Evolutionary conservation across 2,888 invertebrate genomes (phyloP).

Genomic region (Gastracanthus pulcherrimus): DNA sequence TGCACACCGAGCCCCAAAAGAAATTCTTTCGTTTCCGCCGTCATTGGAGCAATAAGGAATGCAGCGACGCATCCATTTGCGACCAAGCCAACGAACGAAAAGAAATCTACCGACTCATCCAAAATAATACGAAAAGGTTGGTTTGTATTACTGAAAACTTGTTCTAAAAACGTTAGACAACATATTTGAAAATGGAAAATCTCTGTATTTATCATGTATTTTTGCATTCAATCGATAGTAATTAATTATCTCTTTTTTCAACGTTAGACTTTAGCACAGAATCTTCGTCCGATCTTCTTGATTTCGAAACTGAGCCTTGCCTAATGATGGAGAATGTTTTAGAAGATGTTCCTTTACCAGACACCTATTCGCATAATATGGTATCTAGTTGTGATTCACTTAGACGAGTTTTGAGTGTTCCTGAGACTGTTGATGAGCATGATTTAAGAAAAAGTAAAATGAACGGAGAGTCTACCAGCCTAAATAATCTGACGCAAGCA

Average conservation of each 20-base stretch:
- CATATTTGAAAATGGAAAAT: not conserved
- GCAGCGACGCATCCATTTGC: conserved; percentile 77
- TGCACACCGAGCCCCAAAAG: conserved; percentile 81
- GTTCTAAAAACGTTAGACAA: not conserved
- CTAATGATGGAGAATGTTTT: conserved; percentile 89
- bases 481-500: conserved; percentile 88
- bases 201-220: not conserved
- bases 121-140: conserved; percentile 73
- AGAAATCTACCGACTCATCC: conserved; percentile 65
- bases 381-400: conserved; percentile 81
- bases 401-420: conserved; percentile 72
- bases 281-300: conserved; percentile 86
- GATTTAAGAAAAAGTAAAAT: conserved; percentile 64
- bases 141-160: not conserved
- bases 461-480: conserved; percentile 81
- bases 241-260: not conserved
- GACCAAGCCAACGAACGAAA: conserved; percentile 67
- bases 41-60: conserved; percentile 85
- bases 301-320: conserved; percentile 90
- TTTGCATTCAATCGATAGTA: no score
- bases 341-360: conserved; percentile 83
- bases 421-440: conserved; percentile 71
- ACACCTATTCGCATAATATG: conserved; percentile 84
- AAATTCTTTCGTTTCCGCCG: conserved; percentile 85
- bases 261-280: conserved; percentile 80